Evolutionary conservation across 1,140 invertebrate species (phyloP).

Genomic region (Zaprionus camerounensis): DNA sequence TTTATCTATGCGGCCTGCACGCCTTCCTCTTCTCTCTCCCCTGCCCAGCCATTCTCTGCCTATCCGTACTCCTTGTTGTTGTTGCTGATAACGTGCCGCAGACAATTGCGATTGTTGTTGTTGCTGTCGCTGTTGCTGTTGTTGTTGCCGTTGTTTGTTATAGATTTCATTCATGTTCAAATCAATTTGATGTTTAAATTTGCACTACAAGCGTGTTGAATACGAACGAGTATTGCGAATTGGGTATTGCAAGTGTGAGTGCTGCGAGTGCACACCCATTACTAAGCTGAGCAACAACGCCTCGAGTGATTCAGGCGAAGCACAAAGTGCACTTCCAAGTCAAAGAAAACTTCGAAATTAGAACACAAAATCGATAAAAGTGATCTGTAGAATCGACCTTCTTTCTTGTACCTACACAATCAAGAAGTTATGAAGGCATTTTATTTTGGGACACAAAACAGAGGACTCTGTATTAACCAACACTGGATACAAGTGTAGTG

Average conservation of each 20-base stretch:
- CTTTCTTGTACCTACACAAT: too few relatives aligned
- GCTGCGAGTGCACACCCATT: not conserved
- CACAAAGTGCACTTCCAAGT: not conserved
- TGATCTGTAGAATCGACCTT: too few relatives aligned
- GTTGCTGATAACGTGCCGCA: conserved; percentile 63
- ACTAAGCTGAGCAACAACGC: not conserved
- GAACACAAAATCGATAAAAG: too few relatives aligned
- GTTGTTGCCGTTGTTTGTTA: conserved; percentile 30
- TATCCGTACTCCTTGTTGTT: conserved; percentile 22
- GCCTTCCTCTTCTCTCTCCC: conserved; percentile 5
- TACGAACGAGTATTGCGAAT: not conserved
- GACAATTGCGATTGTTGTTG: conserved; percentile 72
- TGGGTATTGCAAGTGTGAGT: not conserved
- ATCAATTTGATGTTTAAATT: conserved; percentile 69
- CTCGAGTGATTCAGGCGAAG: not conserved
- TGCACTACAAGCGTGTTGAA: conserved; percentile 41
- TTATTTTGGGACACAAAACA: too few relatives aligned
- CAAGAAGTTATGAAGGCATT: too few relatives aligned
- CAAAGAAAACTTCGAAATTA: too few relatives aligned
- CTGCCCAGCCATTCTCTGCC: conserved; percentile 13
- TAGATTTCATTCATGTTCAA: conserved; percentile 64
- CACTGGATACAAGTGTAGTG: too few relatives aligned
- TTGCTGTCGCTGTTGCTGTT: conserved; percentile 29
- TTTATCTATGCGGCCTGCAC: conserved; percentile 56
- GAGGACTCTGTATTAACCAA: too few relatives aligned